Percentiles rank a stretch among this genome's conserved stretches.
Conservation (phyloP, 2,797 vertebrate species). For the Pseudomugil tenellus region DNA sequence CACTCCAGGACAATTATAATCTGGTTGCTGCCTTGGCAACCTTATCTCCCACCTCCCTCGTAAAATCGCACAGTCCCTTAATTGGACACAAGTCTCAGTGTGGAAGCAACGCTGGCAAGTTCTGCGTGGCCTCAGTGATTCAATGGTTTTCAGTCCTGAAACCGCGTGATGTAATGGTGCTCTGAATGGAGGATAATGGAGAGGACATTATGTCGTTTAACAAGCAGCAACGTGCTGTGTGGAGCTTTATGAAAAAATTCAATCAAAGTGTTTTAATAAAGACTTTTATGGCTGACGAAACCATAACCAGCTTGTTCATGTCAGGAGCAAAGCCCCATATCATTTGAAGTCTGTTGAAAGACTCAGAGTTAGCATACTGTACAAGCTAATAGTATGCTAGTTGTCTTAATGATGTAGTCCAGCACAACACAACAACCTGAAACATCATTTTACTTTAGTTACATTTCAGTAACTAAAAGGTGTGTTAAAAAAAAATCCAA, state of each 20-base stretch:
- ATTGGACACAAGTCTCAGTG: slow-evolving; percentile 52
- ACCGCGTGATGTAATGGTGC: slow-evolving; percentile 16
- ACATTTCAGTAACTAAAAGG: no score
- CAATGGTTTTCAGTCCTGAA: slow-evolving; percentile 9
- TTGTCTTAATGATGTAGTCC: no score
- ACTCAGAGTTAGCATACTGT: no score
- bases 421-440: no score
- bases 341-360: no score
- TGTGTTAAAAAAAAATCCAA: no score
- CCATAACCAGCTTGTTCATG: background rate
- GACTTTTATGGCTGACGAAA: background rate
- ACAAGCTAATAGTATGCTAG: no score
- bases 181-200: slow-evolving; percentile 25
- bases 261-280: background rate
- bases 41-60: slow-evolving; percentile 56
- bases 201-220: slow-evolving; percentile 9
- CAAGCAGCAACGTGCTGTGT: background rate
- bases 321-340: background rate
- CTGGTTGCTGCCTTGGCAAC: slow-evolving; percentile 58
- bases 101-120: slow-evolving; percentile 15
- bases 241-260: background rate
- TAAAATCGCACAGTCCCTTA: slow-evolving; percentile 46
- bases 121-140: slow-evolving; percentile 14
- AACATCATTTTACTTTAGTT: no score
- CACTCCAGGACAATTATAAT: slow-evolving; percentile 71